These are phyloP conservation scores for Bombus affinis DNA, from an alignment of 1,140 invertebrate species.

Conservation along the genomic window DNA sequence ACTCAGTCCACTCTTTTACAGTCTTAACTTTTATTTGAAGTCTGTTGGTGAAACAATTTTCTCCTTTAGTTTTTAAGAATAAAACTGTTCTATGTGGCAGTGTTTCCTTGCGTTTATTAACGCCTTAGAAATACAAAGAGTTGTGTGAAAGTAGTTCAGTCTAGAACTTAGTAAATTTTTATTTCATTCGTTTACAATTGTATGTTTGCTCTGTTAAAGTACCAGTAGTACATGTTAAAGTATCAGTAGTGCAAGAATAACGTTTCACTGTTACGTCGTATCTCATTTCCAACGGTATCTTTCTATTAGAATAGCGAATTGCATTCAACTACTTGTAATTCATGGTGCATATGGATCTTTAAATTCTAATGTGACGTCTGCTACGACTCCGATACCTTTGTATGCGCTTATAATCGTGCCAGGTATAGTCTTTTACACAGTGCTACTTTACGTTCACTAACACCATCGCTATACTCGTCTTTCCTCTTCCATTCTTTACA, in stretches of 20 bases:
- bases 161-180: not conserved
- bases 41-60: not conserved
- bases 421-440: constrained; percentile 10
- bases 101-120: not conserved
- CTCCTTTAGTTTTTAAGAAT: not conserved
- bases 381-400: not conserved
- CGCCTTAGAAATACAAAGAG: not conserved
- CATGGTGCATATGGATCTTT: constrained; percentile 6
- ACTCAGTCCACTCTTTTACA: not conserved
- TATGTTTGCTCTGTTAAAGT: not conserved
- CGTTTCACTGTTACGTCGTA: constrained; percentile 2
- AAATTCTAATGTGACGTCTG: constrained; percentile 8
- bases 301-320: constrained; percentile 5
- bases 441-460: constrained; percentile 4
- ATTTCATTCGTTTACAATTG: not conserved
- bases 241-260: too few species aligned
- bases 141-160: not conserved
- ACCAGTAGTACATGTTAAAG: not conserved
- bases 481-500: not conserved
- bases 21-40: not conserved
- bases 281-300: not conserved
- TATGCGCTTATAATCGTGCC: not conserved
- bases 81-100: not conserved
- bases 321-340: constrained; percentile 2
- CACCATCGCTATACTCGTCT: not conserved